Percentiles rank a stretch among this genome's conserved stretches.
Conservation (phyloP, 2,113 vertebrate species). For the Erinaceus europaeus region DNA sequence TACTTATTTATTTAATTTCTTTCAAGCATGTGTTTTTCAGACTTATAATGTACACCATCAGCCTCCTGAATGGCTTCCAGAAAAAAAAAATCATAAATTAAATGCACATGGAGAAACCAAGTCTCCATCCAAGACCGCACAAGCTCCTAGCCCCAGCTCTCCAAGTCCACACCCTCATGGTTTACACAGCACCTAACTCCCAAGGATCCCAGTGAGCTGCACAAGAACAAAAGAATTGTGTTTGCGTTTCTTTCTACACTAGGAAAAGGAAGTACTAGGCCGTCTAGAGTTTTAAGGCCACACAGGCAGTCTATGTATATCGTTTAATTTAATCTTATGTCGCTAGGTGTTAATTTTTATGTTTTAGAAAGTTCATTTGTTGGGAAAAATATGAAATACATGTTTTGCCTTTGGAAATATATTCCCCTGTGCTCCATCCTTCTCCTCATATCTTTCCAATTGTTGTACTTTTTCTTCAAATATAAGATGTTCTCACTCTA, state of each 20-base stretch:
- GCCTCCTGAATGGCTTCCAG: constrained; percentile 49
- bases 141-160: constrained; percentile 2
- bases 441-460: background rate
- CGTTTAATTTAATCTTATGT: background rate
- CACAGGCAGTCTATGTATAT: background rate
- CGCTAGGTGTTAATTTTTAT: background rate
- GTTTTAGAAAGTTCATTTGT: constrained; percentile 27
- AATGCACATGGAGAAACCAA: constrained; percentile 62
- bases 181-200: constrained; percentile 62
- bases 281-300: constrained; percentile 53
- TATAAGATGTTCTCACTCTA: background rate
- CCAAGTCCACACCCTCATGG: constrained; percentile 51
- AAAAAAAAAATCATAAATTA: constrained; percentile 56
- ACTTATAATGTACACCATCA: constrained; percentile 47
- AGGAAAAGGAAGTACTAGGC: constrained; percentile 32
- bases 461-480: background rate
- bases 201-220: constrained; percentile 2
- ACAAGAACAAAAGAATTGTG: constrained; percentile 19
- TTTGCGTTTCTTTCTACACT: constrained; percentile 15
- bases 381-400: background rate
- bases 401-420: constrained; percentile 16
- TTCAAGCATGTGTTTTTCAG: constrained; percentile 46
- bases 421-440: background rate
- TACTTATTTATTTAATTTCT: constrained; percentile 62
- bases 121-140: constrained; percentile 61